A percentile compares a stretch with the other conserved stretches of the same genome.
These are phyloP conservation scores for Erethizon dorsatum DNA, from an alignment of 2,797 vertebrate genomes.

Conservation along the genomic window DNA sequence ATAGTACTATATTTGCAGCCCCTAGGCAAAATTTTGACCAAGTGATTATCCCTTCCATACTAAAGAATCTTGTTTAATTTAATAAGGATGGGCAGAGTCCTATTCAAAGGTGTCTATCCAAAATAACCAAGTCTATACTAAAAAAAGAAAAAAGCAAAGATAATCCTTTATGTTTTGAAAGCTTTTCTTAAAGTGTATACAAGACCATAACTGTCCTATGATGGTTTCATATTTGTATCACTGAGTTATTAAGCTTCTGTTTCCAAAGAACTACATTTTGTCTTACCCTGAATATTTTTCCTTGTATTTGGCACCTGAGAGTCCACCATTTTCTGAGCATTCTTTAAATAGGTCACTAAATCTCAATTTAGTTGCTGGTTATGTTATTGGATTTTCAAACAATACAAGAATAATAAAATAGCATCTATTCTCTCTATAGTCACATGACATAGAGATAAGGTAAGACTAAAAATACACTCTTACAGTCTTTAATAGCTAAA, in stretches of 20 bases:
- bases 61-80: background rate
- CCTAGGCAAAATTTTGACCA: background rate
- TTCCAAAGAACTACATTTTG: background rate
- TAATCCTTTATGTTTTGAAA: background rate
- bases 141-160: background rate
- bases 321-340: background rate
- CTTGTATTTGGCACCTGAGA: background rate
- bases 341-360: constrained; percentile 28
- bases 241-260: background rate
- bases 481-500: background rate
- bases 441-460: background rate
- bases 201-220: background rate
- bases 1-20: background rate
- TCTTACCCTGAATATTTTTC: background rate
- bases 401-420: background rate
- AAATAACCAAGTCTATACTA: background rate
- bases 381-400: background rate
- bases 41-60: background rate
- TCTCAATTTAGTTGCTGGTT: constrained; percentile 37
- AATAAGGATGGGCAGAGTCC: background rate
- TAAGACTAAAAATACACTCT: background rate
- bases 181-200: background rate
- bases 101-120: background rate
- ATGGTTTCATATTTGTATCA: background rate
- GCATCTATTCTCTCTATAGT: background rate